Evolutionary conservation across 2,797 vertebrate species (phyloP), one percentile per base, ranked within the genome.

Genomic region (Mus spretus): DNA sequence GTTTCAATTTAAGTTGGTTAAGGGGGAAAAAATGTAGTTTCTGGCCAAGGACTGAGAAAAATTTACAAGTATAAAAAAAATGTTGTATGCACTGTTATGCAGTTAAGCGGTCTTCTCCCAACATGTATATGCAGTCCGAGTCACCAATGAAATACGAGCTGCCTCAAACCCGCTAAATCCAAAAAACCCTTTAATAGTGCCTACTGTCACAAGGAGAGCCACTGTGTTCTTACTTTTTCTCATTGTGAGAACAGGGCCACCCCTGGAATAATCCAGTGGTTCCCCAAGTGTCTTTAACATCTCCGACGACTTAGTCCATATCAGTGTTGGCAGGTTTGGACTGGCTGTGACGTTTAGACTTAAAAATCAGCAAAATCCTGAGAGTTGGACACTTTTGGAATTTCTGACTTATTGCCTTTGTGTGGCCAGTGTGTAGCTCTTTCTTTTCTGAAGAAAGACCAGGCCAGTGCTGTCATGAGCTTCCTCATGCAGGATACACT

Each of bases 1-100:
- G 98, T 98, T 98, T 98, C 98, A 98, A 98, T 99, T 98, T 98
- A 98, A 97, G 96, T 97, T 97, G 98, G 98, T 98, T 98, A 98
- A 98, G 96, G 98, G 98, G 97, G 98, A 95, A 97, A 97, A 98
- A 98, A 98, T 97, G 97, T 96, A 95, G 97, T 97, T 97, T 98
- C 98, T 97, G 97, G 97, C 97, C 97, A 97, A 98, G 78, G 95
- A 93, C 96, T 97, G 96, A 98, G 95, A 96, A 97, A 97, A 98
- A 98, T 98, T 98, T 98, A 98, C 95, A 97, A 98, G 97, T 95
- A 97, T 92, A 19, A 94, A 94, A 97, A 97, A 96, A 97, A 96
- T 72, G 89, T 93, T 93, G 96, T 95, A 95, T 96, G 97, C 79
- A 95, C 95, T 95, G 85, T 93, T 97, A 98, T 98, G 98, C 97